Percentiles rank a stretch among this genome's conserved stretches.
These are phyloP conservation scores for Platysternon megacephalum DNA, from an alignment of 2,113 vertebrate genomes.

Conservation along the genomic window DNA sequence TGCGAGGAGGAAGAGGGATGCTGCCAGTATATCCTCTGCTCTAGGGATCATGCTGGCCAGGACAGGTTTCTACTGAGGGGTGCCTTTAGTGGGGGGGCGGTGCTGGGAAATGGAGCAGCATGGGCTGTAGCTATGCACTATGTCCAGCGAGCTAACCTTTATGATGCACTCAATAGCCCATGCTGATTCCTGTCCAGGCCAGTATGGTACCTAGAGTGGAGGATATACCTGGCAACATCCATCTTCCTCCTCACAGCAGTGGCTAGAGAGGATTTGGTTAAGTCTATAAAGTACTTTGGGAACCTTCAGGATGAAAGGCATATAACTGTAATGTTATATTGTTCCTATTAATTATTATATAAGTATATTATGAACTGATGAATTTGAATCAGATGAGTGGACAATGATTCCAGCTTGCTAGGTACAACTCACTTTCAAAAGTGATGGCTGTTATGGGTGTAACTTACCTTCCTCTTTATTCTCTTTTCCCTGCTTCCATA, in stretches of 20 bases:
- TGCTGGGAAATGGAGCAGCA: not conserved
- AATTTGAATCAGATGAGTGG: not conserved
- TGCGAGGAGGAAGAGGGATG: not conserved
- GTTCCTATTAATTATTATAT: not conserved
- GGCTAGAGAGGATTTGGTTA: not conserved
- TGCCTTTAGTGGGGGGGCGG: not conserved
- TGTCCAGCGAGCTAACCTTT: not conserved
- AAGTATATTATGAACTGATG: not conserved
- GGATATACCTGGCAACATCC: not conserved
- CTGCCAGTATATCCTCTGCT: not conserved
- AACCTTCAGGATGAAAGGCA: not conserved
- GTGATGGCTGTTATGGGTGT: conserved; percentile 1
- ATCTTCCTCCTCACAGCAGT: not conserved
- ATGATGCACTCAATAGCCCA: not conserved
- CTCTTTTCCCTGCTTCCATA: not conserved
- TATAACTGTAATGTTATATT: not conserved
- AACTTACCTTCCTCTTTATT: not conserved
- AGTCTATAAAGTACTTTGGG: not conserved
- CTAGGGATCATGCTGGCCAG: not conserved
- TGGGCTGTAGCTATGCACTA: not conserved
- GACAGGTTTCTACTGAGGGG: not conserved
- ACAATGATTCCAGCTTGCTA: not conserved
- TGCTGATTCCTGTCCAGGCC: not conserved
- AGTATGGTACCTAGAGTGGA: not conserved
- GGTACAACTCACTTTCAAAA: not conserved